Evolutionary conservation across 2,797 vertebrate genomes (phyloP), one percentile per base, ranked within the genome.

Genomic region (Catharus ustulatus): DNA sequence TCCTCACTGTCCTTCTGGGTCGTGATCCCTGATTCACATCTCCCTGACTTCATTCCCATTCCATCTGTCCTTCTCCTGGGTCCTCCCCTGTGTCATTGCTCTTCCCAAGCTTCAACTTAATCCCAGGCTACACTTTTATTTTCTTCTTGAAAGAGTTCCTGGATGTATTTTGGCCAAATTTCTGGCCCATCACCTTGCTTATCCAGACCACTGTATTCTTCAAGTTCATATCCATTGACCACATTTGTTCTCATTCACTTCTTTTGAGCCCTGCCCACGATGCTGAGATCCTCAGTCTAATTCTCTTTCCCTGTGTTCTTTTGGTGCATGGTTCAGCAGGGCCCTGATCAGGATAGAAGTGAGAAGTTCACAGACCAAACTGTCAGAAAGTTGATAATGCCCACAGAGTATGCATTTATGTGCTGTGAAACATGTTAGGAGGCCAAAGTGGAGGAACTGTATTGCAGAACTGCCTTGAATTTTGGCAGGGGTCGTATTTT

Each of bases 401-500:
- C 73, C 66, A 81, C 46, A 81, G 66, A 75, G 26, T 13, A 78
- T 72, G 69, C 49, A 78, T 94, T 95, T 88, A 87, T 66, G 71
- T 83, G 82, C 64, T 80, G 42, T 84, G 90, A 95, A 95, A 94
- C 62, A 61, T 27, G n/a, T 84, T 77, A 95, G 43, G 74, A 91
- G 16, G 67, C 45, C 86, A 87, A 71, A 23, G 34, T 72, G 27
- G 68, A 89, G 75, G 87, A 87, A 77, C 1, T 46, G 8, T 43
- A 64, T 26, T 82, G 61, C 52, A 89, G 78, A 93, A 71, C 38
- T 54, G 30, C 59, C 48, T 82, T 67, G 48, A 73, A 79, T 79
- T 64, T 84, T 89, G 71, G 61, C 84, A 92, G 49, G 19, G 18
- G 7, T 68, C 3, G 6, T 90, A 87, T 84, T 90, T 95, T 83